Percentiles rank a stretch among this genome's conserved stretches.
Conservation (phyloP, 1,140 invertebrate genomes). For the Anagrus nilaparvatae region DNA sequence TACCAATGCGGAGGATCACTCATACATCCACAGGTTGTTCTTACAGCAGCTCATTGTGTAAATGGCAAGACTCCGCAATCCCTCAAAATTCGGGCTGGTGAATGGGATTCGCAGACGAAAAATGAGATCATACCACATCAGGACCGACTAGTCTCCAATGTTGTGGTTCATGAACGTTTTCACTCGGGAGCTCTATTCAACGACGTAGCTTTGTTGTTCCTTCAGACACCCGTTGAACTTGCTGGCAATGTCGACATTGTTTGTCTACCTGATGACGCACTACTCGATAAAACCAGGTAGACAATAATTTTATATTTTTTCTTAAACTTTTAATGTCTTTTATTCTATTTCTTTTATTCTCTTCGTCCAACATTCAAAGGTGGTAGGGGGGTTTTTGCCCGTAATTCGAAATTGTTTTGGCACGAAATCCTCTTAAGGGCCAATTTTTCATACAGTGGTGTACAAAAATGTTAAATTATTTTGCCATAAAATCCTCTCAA, state of each 20-base stretch:
- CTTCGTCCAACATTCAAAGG: too few species aligned
- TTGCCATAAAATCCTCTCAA: too few species aligned
- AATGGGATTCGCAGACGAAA: conserved; percentile 72
- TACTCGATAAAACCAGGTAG: too few species aligned
- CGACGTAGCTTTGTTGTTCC: conserved; percentile 56
- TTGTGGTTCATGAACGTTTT: conserved; percentile 44
- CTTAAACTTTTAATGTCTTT: too few species aligned
- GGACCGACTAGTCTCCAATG: conserved; percentile 50
- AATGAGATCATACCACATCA: conserved; percentile 62
- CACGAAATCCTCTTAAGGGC: too few species aligned
- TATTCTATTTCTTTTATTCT: too few species aligned
- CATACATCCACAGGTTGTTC: conserved; percentile 57
- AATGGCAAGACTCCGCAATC: conserved; percentile 25
- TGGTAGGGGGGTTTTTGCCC: too few species aligned
- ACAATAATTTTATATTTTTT: too few species aligned
- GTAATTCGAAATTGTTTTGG: too few species aligned
- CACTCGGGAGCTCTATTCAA: conserved; percentile 49
- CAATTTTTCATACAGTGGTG: too few species aligned
- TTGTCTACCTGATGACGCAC: conserved; percentile 50
- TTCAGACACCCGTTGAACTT: conserved; percentile 45
- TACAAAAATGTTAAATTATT: too few species aligned
- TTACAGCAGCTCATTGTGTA: conserved; percentile 62
- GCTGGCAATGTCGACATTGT: conserved; percentile 54
- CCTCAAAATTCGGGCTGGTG: conserved; percentile 56
- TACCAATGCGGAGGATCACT: conserved; percentile 69